Conservation (phyloP, 2,797 vertebrate species). For the Neostethus bicornis region DNA sequence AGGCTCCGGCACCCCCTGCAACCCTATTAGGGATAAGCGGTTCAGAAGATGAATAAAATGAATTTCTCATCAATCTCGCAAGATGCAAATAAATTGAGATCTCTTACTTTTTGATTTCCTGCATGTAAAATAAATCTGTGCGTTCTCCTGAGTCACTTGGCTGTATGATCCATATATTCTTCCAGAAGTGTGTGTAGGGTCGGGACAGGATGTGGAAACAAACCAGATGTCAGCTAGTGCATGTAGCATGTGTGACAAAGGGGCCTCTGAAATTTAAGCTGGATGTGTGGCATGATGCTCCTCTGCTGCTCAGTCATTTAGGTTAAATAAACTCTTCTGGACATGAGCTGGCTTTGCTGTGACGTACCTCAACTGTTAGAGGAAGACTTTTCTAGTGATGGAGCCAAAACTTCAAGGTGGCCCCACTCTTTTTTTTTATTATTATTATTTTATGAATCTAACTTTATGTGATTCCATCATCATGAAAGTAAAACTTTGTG, state of each 20-base stretch:
- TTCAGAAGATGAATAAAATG: too few species aligned
- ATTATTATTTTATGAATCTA: conserved; percentile 6
- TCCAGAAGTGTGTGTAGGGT: conserved; percentile 45
- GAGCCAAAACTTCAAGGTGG: conserved; percentile 48
- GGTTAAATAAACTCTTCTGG: conserved; percentile 68
- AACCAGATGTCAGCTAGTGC: conserved; percentile 70
- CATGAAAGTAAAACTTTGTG: conserved; percentile 43
- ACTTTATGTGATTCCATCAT: conserved; percentile 46
- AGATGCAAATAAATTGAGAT: too few species aligned
- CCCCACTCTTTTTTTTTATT: conserved; percentile 21
- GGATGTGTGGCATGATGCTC: conserved; percentile 66
- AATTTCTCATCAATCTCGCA: too few species aligned
- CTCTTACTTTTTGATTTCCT: conserved; percentile 22
- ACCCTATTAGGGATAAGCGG: too few species aligned
- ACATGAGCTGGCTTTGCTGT: conserved; percentile 45
- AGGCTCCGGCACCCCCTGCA: too few species aligned
- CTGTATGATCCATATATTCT: conserved; percentile 40
- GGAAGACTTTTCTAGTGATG: conserved; percentile 45
- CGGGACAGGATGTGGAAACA: conserved; percentile 54
- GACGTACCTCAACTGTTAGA: conserved; percentile 47
- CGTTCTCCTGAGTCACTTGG: conserved; percentile 22
- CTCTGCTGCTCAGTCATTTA: conserved; percentile 66
- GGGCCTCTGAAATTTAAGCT: conserved; percentile 54
- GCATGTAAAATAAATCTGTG: conserved; percentile 16
- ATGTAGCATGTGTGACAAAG: conserved; percentile 54